Percentiles rank a stretch among this genome's conserved stretches.
These are phyloP conservation scores for Chionoecetes opilio DNA, from an alignment of 1,140 invertebrate species.

Conservation along the genomic window DNA sequence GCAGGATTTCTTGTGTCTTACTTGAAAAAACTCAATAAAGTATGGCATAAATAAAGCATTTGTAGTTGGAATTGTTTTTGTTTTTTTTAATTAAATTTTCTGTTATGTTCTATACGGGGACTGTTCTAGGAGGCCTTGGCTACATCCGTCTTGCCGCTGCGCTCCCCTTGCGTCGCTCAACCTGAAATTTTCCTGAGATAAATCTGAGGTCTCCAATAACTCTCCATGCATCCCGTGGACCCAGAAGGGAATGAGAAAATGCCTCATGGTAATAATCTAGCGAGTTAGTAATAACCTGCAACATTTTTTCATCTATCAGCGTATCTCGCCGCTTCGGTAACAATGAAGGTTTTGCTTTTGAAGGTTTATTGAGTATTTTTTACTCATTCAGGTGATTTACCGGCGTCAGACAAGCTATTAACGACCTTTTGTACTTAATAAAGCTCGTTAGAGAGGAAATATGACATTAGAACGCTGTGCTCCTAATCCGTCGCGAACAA, in stretches of 20 bases:
- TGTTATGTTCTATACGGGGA: no score
- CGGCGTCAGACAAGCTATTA: background rate
- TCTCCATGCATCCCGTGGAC: background rate
- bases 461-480: background rate
- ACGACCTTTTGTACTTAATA: background rate
- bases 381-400: background rate
- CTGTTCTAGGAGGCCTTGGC: no score
- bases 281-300: background rate
- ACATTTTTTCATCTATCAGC: slow-evolving; percentile 19
- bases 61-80: no score
- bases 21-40: no score
- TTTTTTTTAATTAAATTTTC: no score
- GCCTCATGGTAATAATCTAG: slow-evolving; percentile 18
- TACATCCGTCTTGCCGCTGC: background rate
- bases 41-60: no score
- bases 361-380: slow-evolving; percentile 31
- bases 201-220: background rate
- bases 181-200: background rate
- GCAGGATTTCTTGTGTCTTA: no score
- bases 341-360: slow-evolving; percentile 28
- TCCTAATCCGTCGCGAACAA: background rate
- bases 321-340: background rate
- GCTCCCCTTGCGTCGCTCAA: background rate
- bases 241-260: background rate
- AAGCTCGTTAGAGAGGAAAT: slow-evolving; percentile 16